A percentile compares a stretch with the other conserved stretches of the same genome.
These are phyloP conservation scores for Indri indri DNA, from an alignment of 2,113 vertebrate genomes.

Conservation along the genomic window DNA sequence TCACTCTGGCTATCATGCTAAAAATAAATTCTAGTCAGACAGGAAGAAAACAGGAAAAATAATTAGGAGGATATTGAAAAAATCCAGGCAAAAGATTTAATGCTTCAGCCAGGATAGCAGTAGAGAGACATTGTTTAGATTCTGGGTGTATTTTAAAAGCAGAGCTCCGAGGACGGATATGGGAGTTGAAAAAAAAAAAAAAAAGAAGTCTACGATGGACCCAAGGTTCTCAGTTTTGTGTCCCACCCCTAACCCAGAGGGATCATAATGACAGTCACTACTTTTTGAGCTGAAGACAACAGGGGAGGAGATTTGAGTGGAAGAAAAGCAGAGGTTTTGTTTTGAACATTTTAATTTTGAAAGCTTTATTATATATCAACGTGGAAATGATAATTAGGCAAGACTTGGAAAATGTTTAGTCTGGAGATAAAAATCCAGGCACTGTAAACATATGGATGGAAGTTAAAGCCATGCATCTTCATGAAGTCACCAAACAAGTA, in stretches of 20 bases:
- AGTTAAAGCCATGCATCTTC: neutral
- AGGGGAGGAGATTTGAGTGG: neutral
- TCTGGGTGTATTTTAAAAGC: neutral
- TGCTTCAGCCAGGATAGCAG: neutral
- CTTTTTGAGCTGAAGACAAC: neutral
- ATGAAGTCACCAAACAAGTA: neutral
- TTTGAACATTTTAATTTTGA: neutral
- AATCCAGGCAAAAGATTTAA: neutral
- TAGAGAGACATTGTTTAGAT: neutral
- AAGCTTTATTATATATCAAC: neutral
- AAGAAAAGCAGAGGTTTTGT: neutral
- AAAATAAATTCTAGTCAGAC: slow-evolving; percentile 6
- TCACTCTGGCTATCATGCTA: neutral
- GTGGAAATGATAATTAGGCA: neutral
- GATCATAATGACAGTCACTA: neutral
- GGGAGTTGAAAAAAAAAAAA: neutral
- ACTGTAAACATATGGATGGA: neutral
- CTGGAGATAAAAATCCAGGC: neutral
- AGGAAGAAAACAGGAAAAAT: neutral
- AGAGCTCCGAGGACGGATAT: neutral
- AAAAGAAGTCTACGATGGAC: neutral
- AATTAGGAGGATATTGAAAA: neutral
- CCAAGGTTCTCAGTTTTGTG: neutral
- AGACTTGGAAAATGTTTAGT: neutral
- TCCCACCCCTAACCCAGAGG: no score